These are phyloP conservation scores for Vimba vimba DNA, from an alignment of 2,113 vertebrate genomes.

Conservation along the genomic window DNA sequence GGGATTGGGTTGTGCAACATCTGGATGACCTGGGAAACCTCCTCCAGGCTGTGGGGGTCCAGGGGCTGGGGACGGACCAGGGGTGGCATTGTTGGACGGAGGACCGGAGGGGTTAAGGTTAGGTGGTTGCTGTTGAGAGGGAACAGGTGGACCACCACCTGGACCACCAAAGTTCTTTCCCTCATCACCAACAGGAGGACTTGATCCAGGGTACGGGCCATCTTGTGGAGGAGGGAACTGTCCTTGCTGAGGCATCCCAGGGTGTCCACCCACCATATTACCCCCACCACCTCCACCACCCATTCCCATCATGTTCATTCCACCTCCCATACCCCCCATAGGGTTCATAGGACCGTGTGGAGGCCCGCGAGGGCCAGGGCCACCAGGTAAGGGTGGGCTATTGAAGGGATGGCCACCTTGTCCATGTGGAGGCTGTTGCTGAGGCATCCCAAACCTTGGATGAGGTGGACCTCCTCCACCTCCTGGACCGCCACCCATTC, in stretches of 20 bases:
- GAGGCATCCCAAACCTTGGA: conserved; percentile 78
- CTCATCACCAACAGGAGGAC: conserved; percentile 78
- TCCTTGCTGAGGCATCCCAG: conserved; percentile 86
- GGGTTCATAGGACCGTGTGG: conserved; percentile 74
- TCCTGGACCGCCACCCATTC: conserved; percentile 70
- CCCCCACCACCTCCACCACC: conserved; percentile 73
- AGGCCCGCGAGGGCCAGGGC: conserved; percentile 77
- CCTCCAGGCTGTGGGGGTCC: conserved; percentile 78
- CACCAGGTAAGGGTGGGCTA: conserved; percentile 78
- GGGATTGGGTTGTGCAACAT: conserved; percentile 74
- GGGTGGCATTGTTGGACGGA: conserved; percentile 79
- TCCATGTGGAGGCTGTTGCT: conserved; percentile 80
- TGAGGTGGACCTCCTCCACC: conserved; percentile 78
- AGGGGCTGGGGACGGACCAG: conserved; percentile 81
- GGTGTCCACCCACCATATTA: conserved; percentile 82
- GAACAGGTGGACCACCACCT: conserved; percentile 69
- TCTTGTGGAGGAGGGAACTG: conserved; percentile 85
- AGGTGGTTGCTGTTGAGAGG: conserved; percentile 79
- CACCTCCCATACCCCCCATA: conserved; percentile 78
- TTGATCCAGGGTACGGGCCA: conserved; percentile 78
- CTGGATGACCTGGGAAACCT: conserved; percentile 77
- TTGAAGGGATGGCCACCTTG: conserved; percentile 80
- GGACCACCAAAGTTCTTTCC: conserved; percentile 76
- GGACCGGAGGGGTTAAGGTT: conserved; percentile 79
- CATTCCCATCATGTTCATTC: conserved; percentile 81